Conservation (phyloP, 2,888 invertebrate species). For the Idaea straminata region DNA sequence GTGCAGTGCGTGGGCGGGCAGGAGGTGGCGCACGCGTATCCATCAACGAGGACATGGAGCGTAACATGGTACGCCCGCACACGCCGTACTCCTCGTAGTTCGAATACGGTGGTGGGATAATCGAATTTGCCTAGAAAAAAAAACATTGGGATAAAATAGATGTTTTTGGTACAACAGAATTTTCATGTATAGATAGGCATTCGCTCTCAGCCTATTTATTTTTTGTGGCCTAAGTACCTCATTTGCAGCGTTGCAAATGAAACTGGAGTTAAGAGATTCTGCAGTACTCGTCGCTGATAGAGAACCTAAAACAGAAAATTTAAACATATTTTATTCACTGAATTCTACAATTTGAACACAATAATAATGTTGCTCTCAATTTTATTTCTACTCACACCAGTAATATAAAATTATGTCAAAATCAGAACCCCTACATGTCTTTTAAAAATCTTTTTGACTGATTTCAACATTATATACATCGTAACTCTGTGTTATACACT, state of each 20-base stretch:
- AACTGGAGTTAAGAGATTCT: slow-evolving; percentile 92
- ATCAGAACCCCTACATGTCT: slow-evolving; percentile 49
- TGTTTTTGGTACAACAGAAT: too few relatives aligned
- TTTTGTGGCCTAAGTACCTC: slow-evolving; percentile 73
- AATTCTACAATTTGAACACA: too few relatives aligned
- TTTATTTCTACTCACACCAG: slow-evolving; percentile 39
- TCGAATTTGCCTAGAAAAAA: slow-evolving; percentile 84
- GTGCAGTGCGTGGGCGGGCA: slow-evolving; percentile 24
- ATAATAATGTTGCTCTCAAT: background rate
- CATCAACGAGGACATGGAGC: slow-evolving; percentile 81
- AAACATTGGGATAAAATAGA: background rate
- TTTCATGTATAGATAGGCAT: background rate
- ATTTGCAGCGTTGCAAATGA: slow-evolving; percentile 90
- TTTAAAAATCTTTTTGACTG: slow-evolving; percentile 43
- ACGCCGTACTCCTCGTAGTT: slow-evolving; percentile 83
- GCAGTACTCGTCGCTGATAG: slow-evolving; percentile 91
- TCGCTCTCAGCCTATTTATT: background rate
- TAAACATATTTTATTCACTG: too few relatives aligned
- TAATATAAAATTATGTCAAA: slow-evolving; percentile 48
- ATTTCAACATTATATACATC: slow-evolving; percentile 40
- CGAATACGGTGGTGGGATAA: slow-evolving; percentile 92
- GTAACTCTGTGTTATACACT: background rate
- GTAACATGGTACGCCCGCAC: slow-evolving; percentile 71
- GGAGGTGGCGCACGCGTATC: slow-evolving; percentile 50
- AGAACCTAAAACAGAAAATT: slow-evolving; percentile 77